Evolutionary conservation across 2,797 vertebrate genomes (phyloP), one percentile per base, ranked within the genome.

Genomic region (Alauda arvensis): DNA sequence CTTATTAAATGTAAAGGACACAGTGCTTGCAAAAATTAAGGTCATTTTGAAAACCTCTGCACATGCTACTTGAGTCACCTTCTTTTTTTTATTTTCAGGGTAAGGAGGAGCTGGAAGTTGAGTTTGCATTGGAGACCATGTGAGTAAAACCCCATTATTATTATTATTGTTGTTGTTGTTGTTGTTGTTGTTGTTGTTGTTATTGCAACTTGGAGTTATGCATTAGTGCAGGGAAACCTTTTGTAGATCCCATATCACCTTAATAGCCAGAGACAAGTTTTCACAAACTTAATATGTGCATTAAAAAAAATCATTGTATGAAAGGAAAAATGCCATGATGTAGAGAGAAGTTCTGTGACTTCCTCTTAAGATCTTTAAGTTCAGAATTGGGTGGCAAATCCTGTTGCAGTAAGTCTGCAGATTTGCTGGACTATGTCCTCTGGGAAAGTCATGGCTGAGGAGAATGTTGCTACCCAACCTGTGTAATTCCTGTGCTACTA

Each of bases 41-140:
- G 59, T 69, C 40, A 16, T 33, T 81, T 78, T 89, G 61, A 55
- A 77, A 77, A 79, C 6, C 20, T 62, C 31, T 55, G 42, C 15
- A 46, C 14, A 6, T 37, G 11, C 2, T 68, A 45, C 46, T 18
- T 56, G 23, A 80, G 24, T 39, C 4, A 46, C 7, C 3, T 25
- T 28, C 0, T 45, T 33, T 63, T 49, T 57, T 67, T 39, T 74
- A 8, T 87, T 96, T 95, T 89, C 87, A 96, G 95, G 51, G 49
- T 7, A 87, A 26, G 11, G 97, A 98, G 59, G 94, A 97, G 79
- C 91, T 98, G 62, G 96, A 97, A 91, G 94, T 98, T 59, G 97
- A 98, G 33, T 98, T 98, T 94, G 42, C 95, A 11, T 67, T 98
- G 71, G 95, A 96, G 56, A 83, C 88, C 60, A 97, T 97, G 98